phyloP scores from a whole-genome alignment of 2,113 vertebrate species.

The Cromileptes altivelis region DNA sequence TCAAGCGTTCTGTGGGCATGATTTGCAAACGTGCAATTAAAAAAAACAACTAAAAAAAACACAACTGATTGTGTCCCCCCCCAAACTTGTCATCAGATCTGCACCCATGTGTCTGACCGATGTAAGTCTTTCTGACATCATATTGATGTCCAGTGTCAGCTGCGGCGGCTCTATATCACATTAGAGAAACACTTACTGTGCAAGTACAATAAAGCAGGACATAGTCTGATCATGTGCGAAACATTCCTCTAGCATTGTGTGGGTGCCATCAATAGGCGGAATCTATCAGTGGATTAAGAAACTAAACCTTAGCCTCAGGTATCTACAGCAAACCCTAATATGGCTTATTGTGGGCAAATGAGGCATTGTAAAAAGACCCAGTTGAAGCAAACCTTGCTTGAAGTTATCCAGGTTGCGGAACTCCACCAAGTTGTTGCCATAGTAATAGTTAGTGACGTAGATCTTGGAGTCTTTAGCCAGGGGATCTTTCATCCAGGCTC shows the following conservation, averaged over 20 bases:
- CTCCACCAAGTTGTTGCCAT: constrained; percentile 96
- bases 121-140: too few relatives aligned
- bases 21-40: too few relatives aligned
- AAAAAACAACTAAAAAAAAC: too few relatives aligned
- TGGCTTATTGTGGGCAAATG: background rate
- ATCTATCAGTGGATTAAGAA: background rate
- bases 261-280: background rate
- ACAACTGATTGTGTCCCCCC: too few relatives aligned
- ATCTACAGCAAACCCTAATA: background rate
- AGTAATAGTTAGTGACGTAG: constrained; percentile 98
- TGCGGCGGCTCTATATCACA: too few relatives aligned
- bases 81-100: too few relatives aligned
- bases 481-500: constrained; percentile 99
- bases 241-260: background rate
- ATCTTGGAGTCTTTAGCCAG: constrained; percentile 92
- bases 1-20: too few relatives aligned
- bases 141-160: too few relatives aligned
- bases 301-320: too few relatives aligned
- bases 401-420: constrained; percentile 97
- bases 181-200: background rate
- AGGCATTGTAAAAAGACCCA: background rate
- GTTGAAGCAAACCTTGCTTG: constrained; percentile 90
- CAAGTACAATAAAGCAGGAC: background rate
- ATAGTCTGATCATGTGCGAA: background rate
- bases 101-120: too few relatives aligned